Evolutionary conservation across 35 echinoderm and acorn worm species (phyloP).

Genomic region (Lytechinus pictus): DNA sequence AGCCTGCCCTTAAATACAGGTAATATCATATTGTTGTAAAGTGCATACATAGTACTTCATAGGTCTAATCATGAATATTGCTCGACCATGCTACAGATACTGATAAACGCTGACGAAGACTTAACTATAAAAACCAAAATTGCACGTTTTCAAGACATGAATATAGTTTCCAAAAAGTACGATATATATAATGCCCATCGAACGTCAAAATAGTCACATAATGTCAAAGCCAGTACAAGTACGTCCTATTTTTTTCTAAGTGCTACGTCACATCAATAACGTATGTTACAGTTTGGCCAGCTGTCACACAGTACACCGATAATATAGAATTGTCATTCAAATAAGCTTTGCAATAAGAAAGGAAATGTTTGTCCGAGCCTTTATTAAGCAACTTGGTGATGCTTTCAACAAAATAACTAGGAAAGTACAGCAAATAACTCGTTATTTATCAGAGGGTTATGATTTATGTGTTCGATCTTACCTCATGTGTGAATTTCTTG

Average conservation of each 20-base stretch:
- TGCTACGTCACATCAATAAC: background rate
- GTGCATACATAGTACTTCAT: background rate
- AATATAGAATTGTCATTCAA: background rate
- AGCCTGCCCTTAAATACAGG: background rate
- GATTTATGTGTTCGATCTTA: too few relatives aligned
- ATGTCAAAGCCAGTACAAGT: background rate
- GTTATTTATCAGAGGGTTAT: too few relatives aligned
- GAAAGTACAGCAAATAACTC: too few relatives aligned
- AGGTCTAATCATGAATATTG: background rate
- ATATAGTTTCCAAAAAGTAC: background rate
- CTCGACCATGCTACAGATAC: constrained; percentile 1
- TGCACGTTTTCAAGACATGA: constrained; percentile 6
- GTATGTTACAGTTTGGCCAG: background rate
- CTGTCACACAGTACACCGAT: background rate
- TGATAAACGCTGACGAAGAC: background rate
- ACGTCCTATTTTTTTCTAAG: background rate
- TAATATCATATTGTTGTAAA: background rate
- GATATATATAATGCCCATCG: constrained; percentile 7
- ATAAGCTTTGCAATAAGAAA: too few relatives aligned
- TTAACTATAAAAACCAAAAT: background rate
- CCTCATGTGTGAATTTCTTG: too few relatives aligned
- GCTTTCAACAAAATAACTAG: too few relatives aligned
- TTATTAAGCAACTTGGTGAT: too few relatives aligned
- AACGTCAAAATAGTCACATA: constrained; percentile 11
- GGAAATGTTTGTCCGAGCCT: too few relatives aligned